A percentile compares a stretch with the other conserved stretches of the same genome.
These are phyloP conservation scores for Caenorhabditis sp. DNA, from an alignment of 2,888 invertebrate genomes.

Conservation along the genomic window DNA sequence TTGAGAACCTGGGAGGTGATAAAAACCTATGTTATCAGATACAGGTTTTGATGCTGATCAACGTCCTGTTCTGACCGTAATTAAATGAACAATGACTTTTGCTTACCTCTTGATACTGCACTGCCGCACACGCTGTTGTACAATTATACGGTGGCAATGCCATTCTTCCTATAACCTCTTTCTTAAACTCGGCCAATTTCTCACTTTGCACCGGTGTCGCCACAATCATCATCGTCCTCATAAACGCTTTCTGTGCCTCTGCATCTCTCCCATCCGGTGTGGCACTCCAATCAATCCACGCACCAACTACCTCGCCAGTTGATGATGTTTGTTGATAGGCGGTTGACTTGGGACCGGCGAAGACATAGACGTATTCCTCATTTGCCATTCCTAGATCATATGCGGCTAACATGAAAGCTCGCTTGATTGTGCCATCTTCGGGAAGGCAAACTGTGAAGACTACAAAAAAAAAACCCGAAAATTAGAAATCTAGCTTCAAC, in stretches of 20 bases:
- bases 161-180: slow-evolving; percentile 52
- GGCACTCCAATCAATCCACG: slow-evolving; percentile 43
- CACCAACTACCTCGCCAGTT: slow-evolving; percentile 31
- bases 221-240: slow-evolving; percentile 45
- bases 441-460: slow-evolving; percentile 50
- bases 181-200: slow-evolving; percentile 49
- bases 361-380: slow-evolving; percentile 59
- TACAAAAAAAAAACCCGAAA: slow-evolving; percentile 24
- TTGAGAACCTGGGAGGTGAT: too few relatives aligned
- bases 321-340: slow-evolving; percentile 35
- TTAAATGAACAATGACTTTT: too few relatives aligned
- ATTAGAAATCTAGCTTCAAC: slow-evolving; percentile 1
- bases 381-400: slow-evolving; percentile 38
- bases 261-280: slow-evolving; percentile 53
- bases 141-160: slow-evolving; percentile 52
- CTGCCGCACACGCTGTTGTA: slow-evolving; percentile 34
- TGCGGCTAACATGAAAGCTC: slow-evolving; percentile 35
- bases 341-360: slow-evolving; percentile 43
- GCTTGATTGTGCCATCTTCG: slow-evolving; percentile 27
- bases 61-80: too few relatives aligned
- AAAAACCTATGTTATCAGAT: too few relatives aligned
- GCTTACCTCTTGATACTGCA: slow-evolving; percentile 22
- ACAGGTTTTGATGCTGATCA: background rate
- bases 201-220: slow-evolving; percentile 40
- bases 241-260: slow-evolving; percentile 52